Conservation (phyloP, 2,888 invertebrate genomes). For the Ormia ochracea region DNA sequence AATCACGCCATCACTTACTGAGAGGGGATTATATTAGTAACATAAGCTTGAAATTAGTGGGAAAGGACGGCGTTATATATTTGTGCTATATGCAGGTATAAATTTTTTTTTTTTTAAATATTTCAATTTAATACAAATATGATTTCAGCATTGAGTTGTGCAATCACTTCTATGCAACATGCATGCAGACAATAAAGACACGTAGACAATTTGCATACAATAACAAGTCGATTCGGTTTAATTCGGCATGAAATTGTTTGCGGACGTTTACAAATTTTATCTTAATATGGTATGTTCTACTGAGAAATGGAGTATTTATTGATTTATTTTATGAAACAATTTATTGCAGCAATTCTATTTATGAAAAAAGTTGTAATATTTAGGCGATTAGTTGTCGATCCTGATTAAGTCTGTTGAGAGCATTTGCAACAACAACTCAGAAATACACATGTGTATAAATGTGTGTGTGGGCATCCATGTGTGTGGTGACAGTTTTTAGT, state of each 20-base stretch:
- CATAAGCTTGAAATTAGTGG: too few relatives aligned
- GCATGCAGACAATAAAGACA: not conserved
- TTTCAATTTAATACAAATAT: too few relatives aligned
- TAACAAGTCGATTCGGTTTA: not conserved
- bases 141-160: slow-evolving; percentile 15
- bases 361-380: not conserved
- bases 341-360: not conserved
- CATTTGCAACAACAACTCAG: too few relatives aligned
- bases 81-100: too few relatives aligned
- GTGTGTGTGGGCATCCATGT: too few relatives aligned
- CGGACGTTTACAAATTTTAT: slow-evolving; percentile 7
- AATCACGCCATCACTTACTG: too few relatives aligned
- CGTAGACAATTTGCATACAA: slow-evolving; percentile 21
- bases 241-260: slow-evolving; percentile 38
- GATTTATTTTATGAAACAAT: not conserved
- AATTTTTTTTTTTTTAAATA: too few relatives aligned
- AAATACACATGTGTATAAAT: not conserved
- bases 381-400: too few relatives aligned
- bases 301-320: not conserved
- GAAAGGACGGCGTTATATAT: too few relatives aligned
- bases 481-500: too few relatives aligned
- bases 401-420: too few relatives aligned
- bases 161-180: not conserved
- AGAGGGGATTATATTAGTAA: too few relatives aligned
- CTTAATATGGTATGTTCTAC: slow-evolving; percentile 11